Evolutionary conservation across 2,797 vertebrate genomes (phyloP), one percentile per base, ranked within the genome.

Genomic region (Micromesistius poutassou): DNA sequence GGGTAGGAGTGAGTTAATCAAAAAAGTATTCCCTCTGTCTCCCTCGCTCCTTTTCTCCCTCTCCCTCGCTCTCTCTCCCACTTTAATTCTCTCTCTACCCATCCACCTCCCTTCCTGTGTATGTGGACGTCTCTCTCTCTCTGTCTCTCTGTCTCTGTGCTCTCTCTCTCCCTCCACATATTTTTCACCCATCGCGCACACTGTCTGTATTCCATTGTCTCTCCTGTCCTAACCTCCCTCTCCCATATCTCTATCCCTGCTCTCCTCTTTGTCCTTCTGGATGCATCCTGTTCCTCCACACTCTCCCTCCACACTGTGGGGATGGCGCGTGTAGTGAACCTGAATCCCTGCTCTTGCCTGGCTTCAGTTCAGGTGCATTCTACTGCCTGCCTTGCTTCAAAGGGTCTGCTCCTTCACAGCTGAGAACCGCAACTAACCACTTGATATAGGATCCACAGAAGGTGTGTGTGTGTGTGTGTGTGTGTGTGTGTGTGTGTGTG

Each of bases 271-370:
- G 62, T 68, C 78, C 79, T 71, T 77, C 82, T 85, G 36, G 36
- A 8, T 38, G 36, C 36, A 38, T 38, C 78, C 75, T 78, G 84
- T 81, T 79, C 86, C 76, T 66, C 46, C n/a, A n/a, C n/a, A n/a
- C 79, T 80, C 72, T 76, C 82, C 84, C 77, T 74, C 79, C 84
- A 82, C 79, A 85, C 76, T 77, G 74, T 79, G 81, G 80, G 71
- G 73, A 83, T 91, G 90, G 93, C 92, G 90, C 91, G 80, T 38
- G 7, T 38, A 38, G 36, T 8, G 8, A 38, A 38, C 82, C 85
- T 81, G 88, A 88, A 90, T 90, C 85, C 55, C 40, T 31, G 82
- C 90, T 91, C 87, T 87, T 76, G 75, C 80, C 70, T 79, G 78
- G 78, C 71, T 42, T 42, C 77, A 74, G 84, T 88, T 85, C 90